Conservation (phyloP, 2,113 vertebrate species). For the Siphamia tubifer region DNA sequence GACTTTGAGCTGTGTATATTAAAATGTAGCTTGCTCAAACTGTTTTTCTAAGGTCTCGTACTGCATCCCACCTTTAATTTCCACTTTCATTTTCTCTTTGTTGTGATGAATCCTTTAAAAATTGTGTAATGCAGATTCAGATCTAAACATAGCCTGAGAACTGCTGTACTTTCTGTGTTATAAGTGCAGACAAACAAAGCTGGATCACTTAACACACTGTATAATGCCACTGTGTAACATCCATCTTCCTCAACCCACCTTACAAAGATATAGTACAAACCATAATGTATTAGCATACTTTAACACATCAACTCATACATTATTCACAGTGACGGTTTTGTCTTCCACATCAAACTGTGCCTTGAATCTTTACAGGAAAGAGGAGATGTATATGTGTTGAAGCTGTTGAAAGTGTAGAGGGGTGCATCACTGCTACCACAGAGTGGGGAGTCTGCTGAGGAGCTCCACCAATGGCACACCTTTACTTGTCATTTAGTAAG, state of each 20-base stretch:
- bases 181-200: no score
- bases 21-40: no score
- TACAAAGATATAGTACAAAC: neutral
- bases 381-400: constrained; percentile 18
- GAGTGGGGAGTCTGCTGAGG: constrained; percentile 1
- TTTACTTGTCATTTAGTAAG: constrained; percentile 60
- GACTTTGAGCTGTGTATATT: no score
- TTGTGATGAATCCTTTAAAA: no score
- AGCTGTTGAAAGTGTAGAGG: constrained; percentile 20
- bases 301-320: neutral
- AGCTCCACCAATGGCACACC: constrained; percentile 39
- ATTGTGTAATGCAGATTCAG: no score
- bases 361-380: constrained; percentile 2
- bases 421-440: constrained; percentile 41
- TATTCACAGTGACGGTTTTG: neutral
- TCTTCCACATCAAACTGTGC: constrained; percentile 6
- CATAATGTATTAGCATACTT: neutral
- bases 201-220: no score
- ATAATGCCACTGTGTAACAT: no score
- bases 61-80: no score
- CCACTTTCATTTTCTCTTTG: no score
- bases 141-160: no score
- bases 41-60: no score
- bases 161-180: no score
- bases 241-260: neutral